Evolutionary conservation across 1,140 invertebrate species (phyloP).

Genomic region (Lycorma delicatula): DNA sequence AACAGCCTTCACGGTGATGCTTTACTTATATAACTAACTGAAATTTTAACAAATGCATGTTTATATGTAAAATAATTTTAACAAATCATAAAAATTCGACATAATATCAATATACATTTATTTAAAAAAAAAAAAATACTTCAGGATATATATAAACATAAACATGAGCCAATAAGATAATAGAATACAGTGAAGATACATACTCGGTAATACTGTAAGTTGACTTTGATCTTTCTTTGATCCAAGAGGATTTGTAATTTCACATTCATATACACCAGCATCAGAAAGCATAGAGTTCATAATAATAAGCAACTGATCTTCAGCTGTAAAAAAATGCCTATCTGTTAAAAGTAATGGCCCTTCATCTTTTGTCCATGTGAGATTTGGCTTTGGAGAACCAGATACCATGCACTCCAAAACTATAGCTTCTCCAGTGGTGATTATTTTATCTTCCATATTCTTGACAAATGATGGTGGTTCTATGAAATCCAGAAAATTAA

Average conservation of each 20-base stretch:
- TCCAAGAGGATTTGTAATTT: constrained; percentile 76
- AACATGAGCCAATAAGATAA: no score
- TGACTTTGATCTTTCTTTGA: constrained; percentile 46
- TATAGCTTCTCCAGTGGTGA: constrained; percentile 63
- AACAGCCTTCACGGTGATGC: no score
- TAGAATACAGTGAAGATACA: no score
- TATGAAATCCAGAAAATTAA: constrained; percentile 33
- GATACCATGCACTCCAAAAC: constrained; percentile 82
- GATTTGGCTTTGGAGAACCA: constrained; percentile 73
- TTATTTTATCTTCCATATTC: constrained; percentile 75
- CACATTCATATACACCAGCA: constrained; percentile 80
- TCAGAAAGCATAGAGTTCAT: constrained; percentile 66
- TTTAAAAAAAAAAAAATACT: no score
- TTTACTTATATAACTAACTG: no score
- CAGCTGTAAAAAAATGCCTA: constrained; percentile 70
- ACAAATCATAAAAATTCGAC: no score
- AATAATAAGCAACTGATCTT: constrained; percentile 81
- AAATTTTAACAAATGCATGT: no score
- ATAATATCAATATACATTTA: no score
- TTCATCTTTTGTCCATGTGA: constrained; percentile 86
- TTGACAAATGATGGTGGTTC: constrained; percentile 79
- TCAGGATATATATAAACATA: no score
- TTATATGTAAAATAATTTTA: no score
- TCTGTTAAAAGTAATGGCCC: constrained; percentile 53
- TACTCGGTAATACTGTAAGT: constrained; percentile 48